phyloP scores from a whole-genome alignment of 2,797 vertebrate species.

The Acomys russatus region DNA sequence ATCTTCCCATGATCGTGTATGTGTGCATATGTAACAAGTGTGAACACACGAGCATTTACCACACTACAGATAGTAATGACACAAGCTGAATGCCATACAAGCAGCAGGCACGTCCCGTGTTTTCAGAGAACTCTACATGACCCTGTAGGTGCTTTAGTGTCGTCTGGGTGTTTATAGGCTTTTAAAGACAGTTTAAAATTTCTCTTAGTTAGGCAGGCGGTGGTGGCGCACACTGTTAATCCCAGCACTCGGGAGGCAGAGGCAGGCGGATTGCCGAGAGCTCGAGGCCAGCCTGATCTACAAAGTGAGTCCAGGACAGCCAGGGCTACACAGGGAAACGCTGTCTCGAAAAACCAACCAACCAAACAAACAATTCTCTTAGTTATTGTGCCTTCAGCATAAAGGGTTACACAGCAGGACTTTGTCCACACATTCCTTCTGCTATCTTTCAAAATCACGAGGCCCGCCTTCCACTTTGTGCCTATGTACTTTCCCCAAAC shows the following conservation, averaged over 20 bases:
- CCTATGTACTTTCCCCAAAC: not conserved
- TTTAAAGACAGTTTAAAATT: not conserved
- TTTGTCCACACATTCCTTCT: not conserved
- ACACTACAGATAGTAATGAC: not conserved
- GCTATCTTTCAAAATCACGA: slow-evolving; percentile 1
- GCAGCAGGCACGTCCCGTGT: not conserved
- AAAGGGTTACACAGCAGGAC: not conserved
- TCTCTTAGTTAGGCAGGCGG: no score
- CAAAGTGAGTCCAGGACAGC: no score
- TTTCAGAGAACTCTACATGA: slow-evolving; percentile 7
- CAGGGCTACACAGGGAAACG: no score
- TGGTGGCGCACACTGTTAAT: no score
- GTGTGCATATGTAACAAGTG: not conserved
- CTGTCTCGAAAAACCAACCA: no score
- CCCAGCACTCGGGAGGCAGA: no score
- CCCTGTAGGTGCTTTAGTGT: slow-evolving; percentile 5
- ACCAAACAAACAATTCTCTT: not conserved
- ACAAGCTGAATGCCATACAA: slow-evolving; percentile 30
- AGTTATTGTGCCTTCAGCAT: not conserved
- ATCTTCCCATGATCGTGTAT: not conserved
- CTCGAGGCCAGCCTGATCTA: no score
- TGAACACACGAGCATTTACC: not conserved
- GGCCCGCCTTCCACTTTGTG: not conserved
- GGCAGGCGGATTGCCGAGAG: no score
- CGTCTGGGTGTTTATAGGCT: not conserved